These are phyloP conservation scores for Drosophila hydei DNA, from an alignment of 1,140 invertebrate species.

Conservation along the genomic window DNA sequence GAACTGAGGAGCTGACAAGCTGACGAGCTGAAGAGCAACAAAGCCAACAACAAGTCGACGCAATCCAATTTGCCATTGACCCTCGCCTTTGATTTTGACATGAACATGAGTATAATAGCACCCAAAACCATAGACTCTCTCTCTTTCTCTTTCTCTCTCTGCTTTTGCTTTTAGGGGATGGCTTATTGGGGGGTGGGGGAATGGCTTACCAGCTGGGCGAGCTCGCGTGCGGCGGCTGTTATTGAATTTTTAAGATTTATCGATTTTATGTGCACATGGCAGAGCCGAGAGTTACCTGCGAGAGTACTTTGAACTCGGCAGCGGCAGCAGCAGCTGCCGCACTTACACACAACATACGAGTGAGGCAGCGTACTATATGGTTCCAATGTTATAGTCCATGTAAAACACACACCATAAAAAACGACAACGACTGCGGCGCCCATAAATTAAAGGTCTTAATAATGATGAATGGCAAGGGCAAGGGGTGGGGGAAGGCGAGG, in stretches of 20 bases:
- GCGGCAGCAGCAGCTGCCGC: conserved; percentile 52
- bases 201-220: background rate
- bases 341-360: conserved; percentile 5
- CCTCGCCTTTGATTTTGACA: conserved; percentile 59
- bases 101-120: conserved; percentile 18
- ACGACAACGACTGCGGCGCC: conserved; percentile 59
- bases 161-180: background rate
- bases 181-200: background rate
- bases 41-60: conserved; percentile 22
- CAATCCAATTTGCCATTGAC: conserved; percentile 73
- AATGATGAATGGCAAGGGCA: conserved; percentile 64
- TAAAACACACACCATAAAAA: conserved; percentile 78
- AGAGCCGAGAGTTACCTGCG: conserved; percentile 36
- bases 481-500: conserved; percentile 1
- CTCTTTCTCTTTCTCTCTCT: background rate
- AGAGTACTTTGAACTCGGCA: conserved; percentile 66
- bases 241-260: conserved; percentile 82
- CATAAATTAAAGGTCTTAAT: conserved; percentile 80
- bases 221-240: conserved; percentile 66
- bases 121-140: background rate
- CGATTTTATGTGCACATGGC: conserved; percentile 70
- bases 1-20: background rate
- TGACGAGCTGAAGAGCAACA: background rate
- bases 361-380: conserved; percentile 42
- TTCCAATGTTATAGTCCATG: conserved; percentile 73